These are phyloP conservation scores for Vanessa tameamea DNA, from an alignment of 1,140 invertebrate species.

Conservation along the genomic window DNA sequence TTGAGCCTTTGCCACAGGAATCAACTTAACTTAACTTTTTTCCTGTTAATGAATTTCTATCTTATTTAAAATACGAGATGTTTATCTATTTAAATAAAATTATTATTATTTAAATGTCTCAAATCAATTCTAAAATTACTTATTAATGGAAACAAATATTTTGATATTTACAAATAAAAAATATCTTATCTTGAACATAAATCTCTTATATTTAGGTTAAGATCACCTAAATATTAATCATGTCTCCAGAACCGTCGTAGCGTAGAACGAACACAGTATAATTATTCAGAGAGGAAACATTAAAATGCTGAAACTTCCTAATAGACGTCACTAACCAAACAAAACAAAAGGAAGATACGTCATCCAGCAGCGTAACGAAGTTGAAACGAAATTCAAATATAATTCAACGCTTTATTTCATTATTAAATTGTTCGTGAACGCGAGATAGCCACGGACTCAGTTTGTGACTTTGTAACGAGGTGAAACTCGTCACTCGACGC, in stretches of 20 bases:
- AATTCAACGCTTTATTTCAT: slow-evolving; percentile 65
- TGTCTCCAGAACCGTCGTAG: slow-evolving; percentile 6
- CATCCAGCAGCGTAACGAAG: slow-evolving; percentile 36
- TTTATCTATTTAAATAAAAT: too few species aligned
- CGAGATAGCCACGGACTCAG: slow-evolving; percentile 52
- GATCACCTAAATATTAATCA: slow-evolving; percentile 13
- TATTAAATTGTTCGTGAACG: slow-evolving; percentile 72
- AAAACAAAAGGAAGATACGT: slow-evolving; percentile 38
- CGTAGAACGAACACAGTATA: slow-evolving; percentile 15
- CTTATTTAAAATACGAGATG: too few species aligned
- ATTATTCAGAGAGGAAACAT: slow-evolving; percentile 37
- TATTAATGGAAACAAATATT: too few species aligned
- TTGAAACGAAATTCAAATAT: slow-evolving; percentile 60
- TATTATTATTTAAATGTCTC: too few species aligned
- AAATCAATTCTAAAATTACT: too few species aligned
- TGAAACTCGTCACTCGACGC: slow-evolving; percentile 14
- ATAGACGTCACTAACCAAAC: slow-evolving; percentile 35
- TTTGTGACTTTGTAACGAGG: slow-evolving; percentile 35
- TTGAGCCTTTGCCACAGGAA: too few species aligned
- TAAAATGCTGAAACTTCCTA: slow-evolving; percentile 35
- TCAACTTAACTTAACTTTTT: too few species aligned
- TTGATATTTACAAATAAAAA: background rate
- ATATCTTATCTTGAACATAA: background rate
- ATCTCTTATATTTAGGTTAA: background rate
- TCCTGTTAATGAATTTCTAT: too few species aligned